These are phyloP conservation scores for Syngnathus rostellatus DNA, from an alignment of 2,797 vertebrate species.

Conservation along the genomic window DNA sequence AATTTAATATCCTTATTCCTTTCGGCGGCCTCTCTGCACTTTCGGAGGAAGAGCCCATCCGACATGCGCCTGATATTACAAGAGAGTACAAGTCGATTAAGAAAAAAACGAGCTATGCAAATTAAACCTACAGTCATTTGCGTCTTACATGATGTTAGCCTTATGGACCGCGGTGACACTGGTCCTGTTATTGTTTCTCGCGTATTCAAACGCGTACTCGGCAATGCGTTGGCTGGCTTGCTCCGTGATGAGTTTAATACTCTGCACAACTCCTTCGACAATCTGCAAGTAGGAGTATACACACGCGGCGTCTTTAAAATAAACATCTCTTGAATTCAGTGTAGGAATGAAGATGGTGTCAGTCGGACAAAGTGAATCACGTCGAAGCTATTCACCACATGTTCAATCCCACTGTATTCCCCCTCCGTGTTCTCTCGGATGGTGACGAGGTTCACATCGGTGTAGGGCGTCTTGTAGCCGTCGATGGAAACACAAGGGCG, in stretches of 20 bases:
- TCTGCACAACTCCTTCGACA: constrained; percentile 94
- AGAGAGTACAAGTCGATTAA: not conserved
- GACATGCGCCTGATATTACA: constrained; percentile 85
- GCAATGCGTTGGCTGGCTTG: constrained; percentile 87
- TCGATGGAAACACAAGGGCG: constrained; percentile 91
- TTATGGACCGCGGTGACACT: constrained; percentile 95
- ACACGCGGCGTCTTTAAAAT: not conserved
- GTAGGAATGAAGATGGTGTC: not conserved
- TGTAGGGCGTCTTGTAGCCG: constrained; percentile 89
- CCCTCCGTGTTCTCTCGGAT: constrained; percentile 97
- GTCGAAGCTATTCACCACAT: constrained; percentile 71
- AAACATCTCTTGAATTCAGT: not conserved
- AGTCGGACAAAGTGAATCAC: not conserved
- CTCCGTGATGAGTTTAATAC: constrained; percentile 97
- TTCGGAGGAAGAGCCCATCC: constrained; percentile 90
- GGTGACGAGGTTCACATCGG: constrained; percentile 88
- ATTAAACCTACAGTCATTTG: not conserved
- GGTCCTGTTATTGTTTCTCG: constrained; percentile 85
- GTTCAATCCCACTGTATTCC: constrained; percentile 96
- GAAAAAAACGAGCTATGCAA: constrained; percentile 2
- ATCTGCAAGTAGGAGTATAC: constrained; percentile 72
- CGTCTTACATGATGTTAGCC: constrained; percentile 92
- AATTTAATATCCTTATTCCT: constrained; percentile 95
- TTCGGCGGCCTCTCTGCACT: constrained; percentile 93
- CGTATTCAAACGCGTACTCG: constrained; percentile 94